Evolutionary conservation across 2,797 vertebrate genomes (phyloP).

Genomic region (Chiropotes sagulatus): DNA sequence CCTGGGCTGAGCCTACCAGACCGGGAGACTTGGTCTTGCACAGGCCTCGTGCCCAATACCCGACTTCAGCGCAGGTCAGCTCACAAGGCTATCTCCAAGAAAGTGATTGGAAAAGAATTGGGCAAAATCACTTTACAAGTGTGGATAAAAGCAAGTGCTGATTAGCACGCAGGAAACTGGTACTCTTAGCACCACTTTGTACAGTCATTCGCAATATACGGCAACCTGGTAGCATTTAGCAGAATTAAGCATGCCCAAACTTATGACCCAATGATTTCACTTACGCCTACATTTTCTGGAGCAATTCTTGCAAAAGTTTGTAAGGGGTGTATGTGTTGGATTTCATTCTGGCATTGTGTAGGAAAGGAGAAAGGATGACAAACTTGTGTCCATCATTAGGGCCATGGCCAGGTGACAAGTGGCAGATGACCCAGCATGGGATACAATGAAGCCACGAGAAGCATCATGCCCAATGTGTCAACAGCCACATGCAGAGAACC

Average conservation of each 20-base stretch:
- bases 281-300: not conserved
- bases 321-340: not conserved
- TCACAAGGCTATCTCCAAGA: not conserved
- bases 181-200: fast-evolving
- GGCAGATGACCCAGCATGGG: not conserved
- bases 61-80: not conserved
- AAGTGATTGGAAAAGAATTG: not conserved
- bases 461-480: not conserved
- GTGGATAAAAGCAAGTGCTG: not conserved
- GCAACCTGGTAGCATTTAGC: not conserved
- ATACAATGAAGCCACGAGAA: not conserved
- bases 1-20: not conserved
- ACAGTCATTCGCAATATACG: not conserved
- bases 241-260: not conserved
- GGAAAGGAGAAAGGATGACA: not conserved
- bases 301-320: not conserved
- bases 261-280: not conserved
- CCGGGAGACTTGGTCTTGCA: not conserved
- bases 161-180: not conserved
- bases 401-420: not conserved
- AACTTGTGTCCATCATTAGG: no score
- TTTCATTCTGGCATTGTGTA: not conserved
- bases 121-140: not conserved
- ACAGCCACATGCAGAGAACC: not conserved
- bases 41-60: fast-evolving